phyloP scores from a whole-genome alignment of 2,797 vertebrate genomes.

The Moxostoma hubbsi region DNA sequence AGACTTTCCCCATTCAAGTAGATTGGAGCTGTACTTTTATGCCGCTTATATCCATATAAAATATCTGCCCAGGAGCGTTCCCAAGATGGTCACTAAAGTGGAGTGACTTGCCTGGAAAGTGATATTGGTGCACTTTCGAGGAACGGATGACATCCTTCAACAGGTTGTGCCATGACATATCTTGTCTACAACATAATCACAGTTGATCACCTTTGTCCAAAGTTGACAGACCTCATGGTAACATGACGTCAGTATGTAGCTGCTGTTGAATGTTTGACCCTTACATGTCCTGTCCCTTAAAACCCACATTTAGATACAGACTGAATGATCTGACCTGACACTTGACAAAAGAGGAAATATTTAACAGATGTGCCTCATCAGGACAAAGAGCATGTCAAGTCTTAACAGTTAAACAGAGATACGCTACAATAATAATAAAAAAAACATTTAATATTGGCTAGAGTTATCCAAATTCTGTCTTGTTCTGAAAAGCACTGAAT shows the following conservation, averaged over 20 bases:
- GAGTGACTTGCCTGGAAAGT: too few species aligned
- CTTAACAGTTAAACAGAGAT: not conserved
- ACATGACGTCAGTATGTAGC: slow-evolving; percentile 10
- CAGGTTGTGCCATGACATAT: not conserved
- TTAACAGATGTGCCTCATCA: slow-evolving; percentile 9
- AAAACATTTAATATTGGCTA: not conserved
- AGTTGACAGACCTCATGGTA: not conserved
- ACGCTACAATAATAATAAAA: not conserved
- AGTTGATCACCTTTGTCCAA: not conserved
- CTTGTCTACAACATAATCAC: not conserved
- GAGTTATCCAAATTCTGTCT: not conserved
- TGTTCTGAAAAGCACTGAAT: slow-evolving; percentile 10
- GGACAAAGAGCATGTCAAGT: not conserved
- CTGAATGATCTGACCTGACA: slow-evolving; percentile 14
- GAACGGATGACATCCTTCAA: too few species aligned
- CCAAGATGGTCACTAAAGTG: too few species aligned
- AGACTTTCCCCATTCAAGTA: too few species aligned
- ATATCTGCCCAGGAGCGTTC: too few species aligned
- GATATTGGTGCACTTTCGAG: too few species aligned
- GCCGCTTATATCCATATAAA: too few species aligned
- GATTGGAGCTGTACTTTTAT: too few species aligned
- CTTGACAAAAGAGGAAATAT: not conserved
- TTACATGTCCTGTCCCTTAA: not conserved
- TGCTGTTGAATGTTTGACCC: not conserved
- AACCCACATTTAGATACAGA: not conserved